Percentiles rank a stretch among this genome's conserved stretches.
phyloP scores from a whole-genome alignment of 2,888 invertebrate species.

The Drosophila cyrtoloma region DNA sequence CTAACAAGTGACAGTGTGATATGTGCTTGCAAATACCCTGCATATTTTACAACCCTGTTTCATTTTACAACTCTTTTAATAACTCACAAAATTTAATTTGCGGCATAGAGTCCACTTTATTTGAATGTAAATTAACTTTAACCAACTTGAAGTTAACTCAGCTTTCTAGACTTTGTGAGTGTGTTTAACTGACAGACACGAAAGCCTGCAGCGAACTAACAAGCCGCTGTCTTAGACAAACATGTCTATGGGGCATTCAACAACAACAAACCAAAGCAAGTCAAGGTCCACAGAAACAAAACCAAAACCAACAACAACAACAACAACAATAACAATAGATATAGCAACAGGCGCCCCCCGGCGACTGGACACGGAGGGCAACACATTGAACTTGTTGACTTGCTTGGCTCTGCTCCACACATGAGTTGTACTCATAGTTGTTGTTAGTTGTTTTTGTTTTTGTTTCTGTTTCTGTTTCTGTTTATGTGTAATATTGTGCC shows the following conservation, averaged over 20 bases:
- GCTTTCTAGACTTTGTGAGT: constrained; percentile 12
- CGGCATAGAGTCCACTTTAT: not conserved
- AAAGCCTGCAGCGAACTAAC: constrained; percentile 31
- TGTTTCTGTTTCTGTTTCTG: constrained; percentile 25
- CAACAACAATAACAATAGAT: constrained; percentile 20
- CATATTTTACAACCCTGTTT: not conserved
- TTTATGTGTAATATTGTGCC: constrained; percentile 38
- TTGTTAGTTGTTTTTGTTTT: constrained; percentile 25
- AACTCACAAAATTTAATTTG: not conserved
- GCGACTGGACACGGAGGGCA: constrained; percentile 40
- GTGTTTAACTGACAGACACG: constrained; percentile 17
- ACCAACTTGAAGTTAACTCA: constrained; percentile 25
- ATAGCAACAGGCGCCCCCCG: constrained; percentile 49
- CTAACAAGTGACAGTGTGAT: not conserved
- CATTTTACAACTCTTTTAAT: not conserved
- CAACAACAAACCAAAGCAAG: constrained; percentile 38
- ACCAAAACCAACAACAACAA: not conserved
- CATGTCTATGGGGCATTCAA: constrained; percentile 31
- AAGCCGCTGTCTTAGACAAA: constrained; percentile 29
- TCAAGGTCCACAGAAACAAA: constrained; percentile 44
- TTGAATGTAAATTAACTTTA: constrained; percentile 11
- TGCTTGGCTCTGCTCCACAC: constrained; percentile 36
- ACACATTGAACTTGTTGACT: constrained; percentile 71
- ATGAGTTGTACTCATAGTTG: constrained; percentile 45
- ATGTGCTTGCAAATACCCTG: constrained; percentile 1